A percentile compares a stretch with the other conserved stretches of the same genome.
These are phyloP conservation scores for Tetranychus truncatus DNA, from an alignment of 2,888 invertebrate genomes.

Conservation along the genomic window DNA sequence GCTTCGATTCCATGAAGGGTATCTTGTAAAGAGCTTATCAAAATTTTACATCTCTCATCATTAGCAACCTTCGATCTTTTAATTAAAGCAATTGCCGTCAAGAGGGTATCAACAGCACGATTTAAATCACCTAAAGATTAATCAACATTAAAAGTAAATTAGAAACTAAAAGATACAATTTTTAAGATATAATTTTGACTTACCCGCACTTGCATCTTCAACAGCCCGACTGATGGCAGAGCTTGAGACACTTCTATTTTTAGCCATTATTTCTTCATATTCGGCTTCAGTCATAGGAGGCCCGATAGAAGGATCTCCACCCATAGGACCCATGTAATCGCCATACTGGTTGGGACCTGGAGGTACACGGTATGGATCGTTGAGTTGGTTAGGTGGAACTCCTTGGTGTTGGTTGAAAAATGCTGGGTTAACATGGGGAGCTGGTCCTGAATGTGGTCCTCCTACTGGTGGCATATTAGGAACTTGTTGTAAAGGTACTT, in stretches of 20 bases:
- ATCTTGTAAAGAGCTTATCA: slow-evolving; percentile 88
- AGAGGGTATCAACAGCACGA: slow-evolving; percentile 92
- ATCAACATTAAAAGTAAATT: neutral
- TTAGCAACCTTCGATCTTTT: slow-evolving; percentile 89
- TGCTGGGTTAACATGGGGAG: slow-evolving; percentile 88
- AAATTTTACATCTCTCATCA: slow-evolving; percentile 92
- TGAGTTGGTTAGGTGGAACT: slow-evolving; percentile 38
- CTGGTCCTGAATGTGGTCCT: slow-evolving; percentile 34
- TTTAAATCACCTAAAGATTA: slow-evolving; percentile 61
- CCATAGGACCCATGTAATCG: slow-evolving; percentile 23
- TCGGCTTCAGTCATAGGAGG: slow-evolving; percentile 52
- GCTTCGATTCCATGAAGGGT: slow-evolving; percentile 91
- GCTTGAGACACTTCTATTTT: slow-evolving; percentile 90
- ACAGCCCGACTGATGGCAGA: slow-evolving; percentile 93
- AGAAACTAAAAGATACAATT: neutral
- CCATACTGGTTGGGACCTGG: slow-evolving; percentile 36
- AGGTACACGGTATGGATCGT: slow-evolving; percentile 44
- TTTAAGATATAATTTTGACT: slow-evolving; percentile 4
- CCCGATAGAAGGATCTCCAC: slow-evolving; percentile 2
- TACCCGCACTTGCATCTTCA: slow-evolving; percentile 78
- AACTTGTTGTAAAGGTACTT: slow-evolving; percentile 6
- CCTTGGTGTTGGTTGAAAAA: slow-evolving; percentile 55
- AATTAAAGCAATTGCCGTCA: slow-evolving; percentile 93
- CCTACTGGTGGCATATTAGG: slow-evolving; percentile 27
- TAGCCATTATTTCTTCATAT: slow-evolving; percentile 92